Conservation (phyloP, 2,113 vertebrate species). For the Morone chrysops region DNA sequence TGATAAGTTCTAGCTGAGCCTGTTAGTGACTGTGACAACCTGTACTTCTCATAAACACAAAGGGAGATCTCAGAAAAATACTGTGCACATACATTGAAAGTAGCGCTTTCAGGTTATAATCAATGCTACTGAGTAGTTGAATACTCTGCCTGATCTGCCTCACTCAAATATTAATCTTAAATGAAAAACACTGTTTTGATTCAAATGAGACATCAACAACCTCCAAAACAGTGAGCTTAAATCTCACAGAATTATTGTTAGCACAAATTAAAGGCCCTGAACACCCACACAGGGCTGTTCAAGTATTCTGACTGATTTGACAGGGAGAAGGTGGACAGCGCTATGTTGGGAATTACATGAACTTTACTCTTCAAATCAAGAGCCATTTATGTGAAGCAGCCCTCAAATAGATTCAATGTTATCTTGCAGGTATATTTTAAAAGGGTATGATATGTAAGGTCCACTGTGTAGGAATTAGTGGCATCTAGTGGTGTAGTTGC, state of each 20-base stretch:
- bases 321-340: no score
- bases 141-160: neutral
- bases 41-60: slow-evolving; percentile 26
- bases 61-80: slow-evolving; percentile 2
- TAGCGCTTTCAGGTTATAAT: neutral
- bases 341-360: no score
- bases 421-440: neutral
- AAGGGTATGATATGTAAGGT: no score
- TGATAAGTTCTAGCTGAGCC: slow-evolving; percentile 43
- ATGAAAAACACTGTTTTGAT: neutral
- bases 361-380: neutral
- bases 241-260: neutral
- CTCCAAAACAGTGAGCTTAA: neutral
- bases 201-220: neutral
- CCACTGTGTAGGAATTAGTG: no score
- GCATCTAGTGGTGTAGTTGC: no score
- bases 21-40: slow-evolving; percentile 39
- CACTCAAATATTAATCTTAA: neutral
- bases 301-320: neutral
- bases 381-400: neutral
- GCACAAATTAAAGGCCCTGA: neutral
- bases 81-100: neutral
- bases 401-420: neutral
- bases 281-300: neutral
- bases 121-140: neutral